Base-by-base conservation (phyloP, 2,113 vertebrate genomes). In the Grus americana region DNA sequence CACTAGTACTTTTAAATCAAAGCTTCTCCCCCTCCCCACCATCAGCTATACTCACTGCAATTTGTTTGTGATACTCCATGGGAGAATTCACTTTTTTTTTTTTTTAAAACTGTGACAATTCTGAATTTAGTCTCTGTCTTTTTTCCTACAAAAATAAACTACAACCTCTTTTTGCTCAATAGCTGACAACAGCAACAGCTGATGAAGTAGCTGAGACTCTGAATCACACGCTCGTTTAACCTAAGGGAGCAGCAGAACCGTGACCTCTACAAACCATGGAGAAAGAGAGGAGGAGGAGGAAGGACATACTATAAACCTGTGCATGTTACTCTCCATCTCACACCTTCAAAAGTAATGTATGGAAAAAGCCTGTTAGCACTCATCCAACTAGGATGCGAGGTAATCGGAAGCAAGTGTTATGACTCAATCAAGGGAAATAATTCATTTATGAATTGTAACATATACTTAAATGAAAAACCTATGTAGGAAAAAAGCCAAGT, bases 1-100 rank as follows among this genome's bases (percentile, higher is more conserved):
- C 73, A 95, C 90, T 80, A 86, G 67, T 90, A 91, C 79, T 92
- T 52, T 86, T 79, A 92, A 59, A 95, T 86, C 59, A 97, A 81
- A 79, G 21, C 44, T 76, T 90, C 50, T 92, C 46, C 81, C 86
- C 63, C 15, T 49, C 71, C 93, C 92, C 90, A 74, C 44, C 75
- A 79, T 70, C 62, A 86, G 23, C 50, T 78, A 44, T 46, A 72
- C 20, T 67, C n/a, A 72, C 16, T 38, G 44, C 46, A 55, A 68
- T 70, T 79, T 2, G 2, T 40, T 72, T 81, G 54, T 29, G 52
- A 91, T 30, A 66, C 15, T 71, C 22, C 29, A 29, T 5, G 15
- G 40, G 34, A 92, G 15, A 88, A 78, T 49, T 58, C 21, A 50
- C 38, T 11, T 42, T 82, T 65, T 40, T 23, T 36, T 82, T 65